Evolutionary conservation across 1,140 invertebrate genomes (phyloP).

Genomic region (Conus ventricosus): DNA sequence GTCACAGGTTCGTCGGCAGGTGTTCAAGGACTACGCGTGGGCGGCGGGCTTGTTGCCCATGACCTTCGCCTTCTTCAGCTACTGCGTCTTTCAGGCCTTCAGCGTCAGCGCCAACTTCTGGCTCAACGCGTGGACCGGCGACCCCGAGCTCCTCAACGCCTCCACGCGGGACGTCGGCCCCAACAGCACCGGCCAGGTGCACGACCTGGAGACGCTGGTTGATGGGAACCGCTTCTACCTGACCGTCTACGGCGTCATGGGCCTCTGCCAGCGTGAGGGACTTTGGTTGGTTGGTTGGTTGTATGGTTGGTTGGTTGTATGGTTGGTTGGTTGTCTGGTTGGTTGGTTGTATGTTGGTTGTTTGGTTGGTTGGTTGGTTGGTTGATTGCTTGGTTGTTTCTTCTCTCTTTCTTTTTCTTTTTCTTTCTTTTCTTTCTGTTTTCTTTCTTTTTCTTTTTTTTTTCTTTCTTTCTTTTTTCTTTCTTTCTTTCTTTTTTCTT

Average conservation of each 20-base stretch:
- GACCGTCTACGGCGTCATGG: slow-evolving; percentile 60
- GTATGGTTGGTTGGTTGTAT: neutral
- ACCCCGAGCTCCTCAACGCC: slow-evolving; percentile 48
- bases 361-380: too few relatives aligned
- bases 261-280: slow-evolving; percentile 59
- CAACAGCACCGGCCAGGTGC: slow-evolving; percentile 8
- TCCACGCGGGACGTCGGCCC: slow-evolving; percentile 31
- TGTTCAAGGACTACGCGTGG: slow-evolving; percentile 55
- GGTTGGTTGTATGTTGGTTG: too few relatives aligned
- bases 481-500: too few relatives aligned
- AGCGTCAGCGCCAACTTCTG: slow-evolving; percentile 58
- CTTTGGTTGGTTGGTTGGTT: neutral
- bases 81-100: slow-evolving; percentile 50
- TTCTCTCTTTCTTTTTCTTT: too few relatives aligned
- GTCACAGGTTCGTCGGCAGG: slow-evolving; percentile 52
- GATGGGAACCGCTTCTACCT: slow-evolving; percentile 57
- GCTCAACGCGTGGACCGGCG: slow-evolving; percentile 61
- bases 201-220: slow-evolving; percentile 47
- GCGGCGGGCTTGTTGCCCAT: slow-evolving; percentile 50
- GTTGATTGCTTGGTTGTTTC: too few relatives aligned
- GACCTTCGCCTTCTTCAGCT: slow-evolving; percentile 46
- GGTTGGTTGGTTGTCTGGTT: too few relatives aligned
- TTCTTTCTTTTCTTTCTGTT: too few relatives aligned
- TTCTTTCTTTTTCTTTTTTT: too few relatives aligned
- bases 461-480: too few relatives aligned